A percentile compares a stretch with the other conserved stretches of the same genome.
These are phyloP conservation scores for Tromatobia lineatoria DNA, from an alignment of 2,888 invertebrate genomes.

Conservation along the genomic window DNA sequence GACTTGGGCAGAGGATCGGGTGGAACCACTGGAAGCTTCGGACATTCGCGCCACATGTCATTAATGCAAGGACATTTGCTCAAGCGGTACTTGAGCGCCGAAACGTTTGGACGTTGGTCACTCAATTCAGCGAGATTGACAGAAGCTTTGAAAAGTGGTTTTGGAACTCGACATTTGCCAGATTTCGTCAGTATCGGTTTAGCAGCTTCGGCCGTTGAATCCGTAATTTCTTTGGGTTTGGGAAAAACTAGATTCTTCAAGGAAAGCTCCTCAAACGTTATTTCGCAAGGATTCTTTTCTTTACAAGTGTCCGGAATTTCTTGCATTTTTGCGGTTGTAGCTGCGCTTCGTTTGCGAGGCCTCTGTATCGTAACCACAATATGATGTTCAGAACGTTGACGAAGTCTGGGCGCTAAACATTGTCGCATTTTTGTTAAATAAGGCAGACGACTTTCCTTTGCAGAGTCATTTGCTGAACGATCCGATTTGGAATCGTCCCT, in stretches of 20 bases:
- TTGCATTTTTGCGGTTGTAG: not conserved
- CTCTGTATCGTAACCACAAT: not conserved
- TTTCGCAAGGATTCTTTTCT: constrained; percentile 16
- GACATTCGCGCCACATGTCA: constrained; percentile 55
- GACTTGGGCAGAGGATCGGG: constrained; percentile 55
- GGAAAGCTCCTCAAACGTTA: constrained; percentile 43
- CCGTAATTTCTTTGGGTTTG: not conserved
- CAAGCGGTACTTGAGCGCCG: constrained; percentile 72
- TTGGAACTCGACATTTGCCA: constrained; percentile 33
- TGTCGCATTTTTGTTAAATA: constrained; percentile 36
- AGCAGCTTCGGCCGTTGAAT: not conserved
- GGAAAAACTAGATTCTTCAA: constrained; percentile 19
- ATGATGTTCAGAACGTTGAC: not conserved
- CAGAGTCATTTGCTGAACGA: not conserved
- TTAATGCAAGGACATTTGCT: constrained; percentile 70
- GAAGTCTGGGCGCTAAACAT: constrained; percentile 15
- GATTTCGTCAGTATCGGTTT: constrained; percentile 44
- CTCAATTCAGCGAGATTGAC: constrained; percentile 47
- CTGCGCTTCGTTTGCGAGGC: not conserved
- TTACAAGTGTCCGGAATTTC: too few relatives aligned
- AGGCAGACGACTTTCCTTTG: not conserved
- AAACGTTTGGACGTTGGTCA: constrained; percentile 63
- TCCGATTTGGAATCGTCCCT: not conserved
- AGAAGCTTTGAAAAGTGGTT: not conserved
- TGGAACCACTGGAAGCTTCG: constrained; percentile 15